Conservation (phyloP, 2,113 vertebrate genomes). For the Cygnus atratus region DNA sequence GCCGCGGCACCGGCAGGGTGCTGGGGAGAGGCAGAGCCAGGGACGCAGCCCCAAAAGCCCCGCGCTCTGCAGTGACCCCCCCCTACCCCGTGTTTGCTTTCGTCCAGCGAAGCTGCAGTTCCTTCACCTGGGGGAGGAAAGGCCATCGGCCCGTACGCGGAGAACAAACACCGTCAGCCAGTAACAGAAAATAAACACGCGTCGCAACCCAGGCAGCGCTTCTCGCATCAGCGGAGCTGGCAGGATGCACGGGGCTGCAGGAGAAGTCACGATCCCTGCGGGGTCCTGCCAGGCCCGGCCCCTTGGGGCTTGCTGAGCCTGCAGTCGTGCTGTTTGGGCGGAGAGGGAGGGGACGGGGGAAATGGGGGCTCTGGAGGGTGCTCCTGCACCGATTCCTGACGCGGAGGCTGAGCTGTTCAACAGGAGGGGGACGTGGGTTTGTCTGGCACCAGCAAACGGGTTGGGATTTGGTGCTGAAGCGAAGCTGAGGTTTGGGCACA, state of each 20-base stretch:
- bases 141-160: background rate
- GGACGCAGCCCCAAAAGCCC: background rate
- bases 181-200: background rate
- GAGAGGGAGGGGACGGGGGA: background rate
- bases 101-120: accelerated
- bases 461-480: background rate
- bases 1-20: background rate
- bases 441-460: background rate
- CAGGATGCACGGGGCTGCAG: background rate
- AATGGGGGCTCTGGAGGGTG: background rate
- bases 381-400: accelerated
- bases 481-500: background rate
- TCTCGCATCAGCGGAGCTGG: accelerated
- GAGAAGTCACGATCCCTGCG: accelerated
- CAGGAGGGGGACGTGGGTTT: background rate
- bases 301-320: background rate
- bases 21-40: background rate
- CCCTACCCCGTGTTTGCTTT: background rate
- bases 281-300: background rate
- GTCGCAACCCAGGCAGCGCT: accelerated
- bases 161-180: background rate
- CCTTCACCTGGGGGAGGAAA: background rate
- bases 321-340: accelerated
- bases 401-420: accelerated
- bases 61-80: accelerated